Evolutionary conservation across 2,888 invertebrate genomes (phyloP).

Genomic region (Rotaria socialis): DNA sequence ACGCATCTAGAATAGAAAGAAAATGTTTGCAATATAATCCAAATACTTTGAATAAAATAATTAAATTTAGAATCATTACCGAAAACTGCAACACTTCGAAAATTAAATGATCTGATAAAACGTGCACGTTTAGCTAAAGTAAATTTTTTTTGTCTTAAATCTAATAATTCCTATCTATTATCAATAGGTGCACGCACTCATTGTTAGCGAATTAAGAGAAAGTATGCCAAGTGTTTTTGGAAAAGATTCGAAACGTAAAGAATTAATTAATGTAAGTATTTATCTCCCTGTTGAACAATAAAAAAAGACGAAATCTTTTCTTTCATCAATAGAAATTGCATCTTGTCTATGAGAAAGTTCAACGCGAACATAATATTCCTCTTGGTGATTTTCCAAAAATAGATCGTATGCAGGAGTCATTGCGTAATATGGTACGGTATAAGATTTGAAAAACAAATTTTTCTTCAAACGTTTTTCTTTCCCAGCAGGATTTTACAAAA

Average conservation of each 20-base stretch:
- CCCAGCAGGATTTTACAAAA: constrained; percentile 80
- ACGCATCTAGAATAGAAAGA: too few species aligned
- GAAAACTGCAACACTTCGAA: constrained; percentile 68
- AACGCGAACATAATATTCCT: constrained; percentile 88
- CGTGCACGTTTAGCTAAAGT: too few species aligned
- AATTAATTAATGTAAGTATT: constrained; percentile 68
- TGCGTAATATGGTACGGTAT: constrained; percentile 47
- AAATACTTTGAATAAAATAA: too few species aligned
- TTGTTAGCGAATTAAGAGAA: constrained; percentile 50
- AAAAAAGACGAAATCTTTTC: constrained; percentile 53
- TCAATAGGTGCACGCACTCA: constrained; percentile 64
- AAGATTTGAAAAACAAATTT: too few species aligned
- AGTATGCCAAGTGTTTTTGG: constrained; percentile 96
- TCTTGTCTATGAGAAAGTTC: constrained; percentile 78
- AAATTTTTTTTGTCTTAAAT: too few species aligned
- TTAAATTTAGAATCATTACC: too few species aligned
- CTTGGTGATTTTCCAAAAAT: constrained; percentile 96
- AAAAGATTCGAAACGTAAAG: constrained; percentile 93
- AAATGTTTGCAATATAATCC: too few species aligned
- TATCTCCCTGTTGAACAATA: too few species aligned
- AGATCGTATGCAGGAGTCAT: constrained; percentile 79
- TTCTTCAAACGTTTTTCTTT: neutral
- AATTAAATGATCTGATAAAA: constrained; percentile 68
- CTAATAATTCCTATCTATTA: neutral
- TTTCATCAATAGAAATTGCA: constrained; percentile 69